A percentile compares a stretch with the other conserved stretches of the same genome.
Conservation (phyloP, 92 coral and sea anemone species). For the Virgularia gustaviana region DNA sequence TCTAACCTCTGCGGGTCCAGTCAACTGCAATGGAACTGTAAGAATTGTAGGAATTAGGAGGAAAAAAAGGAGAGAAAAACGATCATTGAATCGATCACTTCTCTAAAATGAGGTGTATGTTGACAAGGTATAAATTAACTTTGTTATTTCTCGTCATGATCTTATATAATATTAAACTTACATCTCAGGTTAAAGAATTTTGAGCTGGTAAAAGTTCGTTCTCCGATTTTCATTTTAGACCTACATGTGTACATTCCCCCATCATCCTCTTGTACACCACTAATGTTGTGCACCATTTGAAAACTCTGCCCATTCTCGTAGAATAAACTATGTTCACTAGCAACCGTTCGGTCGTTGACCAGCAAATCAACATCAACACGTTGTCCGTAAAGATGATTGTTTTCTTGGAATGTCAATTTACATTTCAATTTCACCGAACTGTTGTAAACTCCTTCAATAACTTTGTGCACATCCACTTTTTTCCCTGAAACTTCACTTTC, state of each 20-base stretch:
- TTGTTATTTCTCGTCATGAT: too few species aligned
- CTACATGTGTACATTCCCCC: background rate
- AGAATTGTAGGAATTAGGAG: too few species aligned
- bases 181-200: background rate
- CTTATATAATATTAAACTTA: background rate
- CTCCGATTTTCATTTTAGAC: background rate
- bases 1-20: background rate
- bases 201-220: background rate
- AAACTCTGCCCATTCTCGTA: background rate
- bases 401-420: background rate
- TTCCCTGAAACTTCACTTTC: background rate
- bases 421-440: background rate
- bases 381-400: background rate
- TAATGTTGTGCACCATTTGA: background rate
- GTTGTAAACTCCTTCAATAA: background rate
- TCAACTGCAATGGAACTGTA: background rate
- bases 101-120: too few species aligned
- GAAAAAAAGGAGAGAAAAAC: too few species aligned
- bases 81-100: too few species aligned
- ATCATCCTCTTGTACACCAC: background rate
- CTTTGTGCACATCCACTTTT: background rate
- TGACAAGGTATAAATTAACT: too few species aligned
- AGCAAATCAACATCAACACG: background rate
- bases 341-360: background rate
- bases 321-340: background rate